Evolutionary conservation across 37 sponge, comb jelly and placozoan species (phyloP), one percentile per base, ranked within the genome.

Genomic region (Diacarnus erythraeanus): DNA sequence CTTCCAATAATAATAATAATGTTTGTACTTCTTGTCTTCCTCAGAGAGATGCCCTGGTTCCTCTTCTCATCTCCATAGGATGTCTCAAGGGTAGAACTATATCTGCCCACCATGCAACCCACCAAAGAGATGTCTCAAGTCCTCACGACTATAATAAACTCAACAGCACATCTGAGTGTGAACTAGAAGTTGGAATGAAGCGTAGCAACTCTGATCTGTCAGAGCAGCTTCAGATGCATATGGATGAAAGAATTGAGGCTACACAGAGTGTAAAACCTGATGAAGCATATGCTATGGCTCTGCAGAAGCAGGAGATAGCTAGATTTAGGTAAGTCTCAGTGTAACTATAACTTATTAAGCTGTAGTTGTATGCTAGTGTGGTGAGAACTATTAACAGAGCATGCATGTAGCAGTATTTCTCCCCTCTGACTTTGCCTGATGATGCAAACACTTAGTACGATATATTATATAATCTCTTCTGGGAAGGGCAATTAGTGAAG

Each of bases 221-320:
- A 30, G 83, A 82, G n/a, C 44, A 64, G 70, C 18, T 84, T 42
- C 42, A 77, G 31, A 29, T 54, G 27, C 15, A 59, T 57, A 84
- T 84, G 18, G 43, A 77, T 27, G 27, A 31, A 22, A 68, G 77
- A 29, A n/a, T 84, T 21, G 70, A 77, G 40, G 59, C 25, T 0
- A 44, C 75, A 3, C 47, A 33, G 37, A 27, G 33, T 3, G 8
- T 82, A 22, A 43, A 34, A 20, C n/a, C 37, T 9, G 83, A 74
- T 38, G 83, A 82, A 57, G 83, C 83, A 0, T 31, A 66, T 34
- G 83, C 67, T 12, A 30, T 75, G 47, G 43, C 56, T 5, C 65
- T 65, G 23, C 83, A 82, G 66, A 61, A 75, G 47, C 64, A 65
- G 57, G 83, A 82, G 57, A 74, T 56, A 74, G 57, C 74, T 8